Conservation (phyloP, 2,797 vertebrate species). For the Amazonetta brasiliensis region DNA sequence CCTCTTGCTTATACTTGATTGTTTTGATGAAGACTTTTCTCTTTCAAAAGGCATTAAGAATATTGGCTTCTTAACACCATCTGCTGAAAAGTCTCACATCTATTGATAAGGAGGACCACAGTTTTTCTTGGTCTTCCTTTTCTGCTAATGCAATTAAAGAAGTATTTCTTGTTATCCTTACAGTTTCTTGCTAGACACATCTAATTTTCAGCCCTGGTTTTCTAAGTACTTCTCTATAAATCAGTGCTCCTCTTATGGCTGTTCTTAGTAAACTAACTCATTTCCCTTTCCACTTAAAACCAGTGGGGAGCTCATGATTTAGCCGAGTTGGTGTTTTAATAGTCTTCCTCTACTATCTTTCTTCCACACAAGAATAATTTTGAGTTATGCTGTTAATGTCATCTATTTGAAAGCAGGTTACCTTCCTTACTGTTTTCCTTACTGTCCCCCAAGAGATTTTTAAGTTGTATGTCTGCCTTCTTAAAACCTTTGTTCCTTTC, state of each 20-base stretch:
- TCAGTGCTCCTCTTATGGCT: neutral
- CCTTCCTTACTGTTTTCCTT: neutral
- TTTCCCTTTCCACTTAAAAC: slow-evolving; percentile 1
- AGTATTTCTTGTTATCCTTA: neutral
- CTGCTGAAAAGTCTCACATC: neutral
- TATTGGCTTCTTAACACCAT: neutral
- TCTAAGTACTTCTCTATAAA: slow-evolving; percentile 9
- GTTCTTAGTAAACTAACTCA: slow-evolving; percentile 21
- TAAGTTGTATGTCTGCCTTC: neutral
- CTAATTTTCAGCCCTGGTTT: neutral
- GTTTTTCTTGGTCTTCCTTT: neutral
- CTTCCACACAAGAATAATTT: neutral
- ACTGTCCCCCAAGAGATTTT: neutral
- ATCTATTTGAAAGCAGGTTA: neutral
- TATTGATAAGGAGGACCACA: neutral
- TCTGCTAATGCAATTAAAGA: neutral
- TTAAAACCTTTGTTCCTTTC: neutral
- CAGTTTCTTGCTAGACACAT: neutral
- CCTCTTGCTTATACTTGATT: neutral
- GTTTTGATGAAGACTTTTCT: neutral
- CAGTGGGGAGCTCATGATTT: neutral
- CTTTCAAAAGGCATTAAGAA: neutral
- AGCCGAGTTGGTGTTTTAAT: slow-evolving; percentile 5
- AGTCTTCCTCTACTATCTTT: neutral
- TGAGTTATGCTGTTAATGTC: neutral